Conservation (phyloP, 2,113 vertebrate species). For the Corydoras sp. region DNA sequence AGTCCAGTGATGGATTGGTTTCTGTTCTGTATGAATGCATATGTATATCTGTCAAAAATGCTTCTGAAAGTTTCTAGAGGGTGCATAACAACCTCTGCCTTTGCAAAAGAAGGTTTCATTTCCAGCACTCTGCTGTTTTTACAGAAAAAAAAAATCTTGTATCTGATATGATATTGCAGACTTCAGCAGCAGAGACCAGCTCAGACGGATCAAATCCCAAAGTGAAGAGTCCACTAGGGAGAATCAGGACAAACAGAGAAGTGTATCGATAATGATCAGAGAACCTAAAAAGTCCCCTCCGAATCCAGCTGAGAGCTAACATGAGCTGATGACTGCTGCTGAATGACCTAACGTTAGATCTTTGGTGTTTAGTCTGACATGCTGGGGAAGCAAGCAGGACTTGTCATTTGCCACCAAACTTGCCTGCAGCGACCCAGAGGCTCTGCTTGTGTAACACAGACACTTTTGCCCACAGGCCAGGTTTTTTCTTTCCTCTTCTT, state of each 20-base stretch:
- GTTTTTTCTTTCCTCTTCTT: slow-evolving; percentile 33
- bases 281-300: slow-evolving; percentile 27
- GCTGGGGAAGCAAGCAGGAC: slow-evolving; percentile 53
- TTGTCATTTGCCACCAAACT: slow-evolving; percentile 68
- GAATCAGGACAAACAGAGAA: slow-evolving; percentile 29
- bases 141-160: too few species aligned
- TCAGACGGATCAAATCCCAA: slow-evolving; percentile 25
- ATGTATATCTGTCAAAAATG: too few species aligned
- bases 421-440: slow-evolving; percentile 69
- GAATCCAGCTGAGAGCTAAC: slow-evolving; percentile 14
- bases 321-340: slow-evolving; percentile 53
- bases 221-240: slow-evolving; percentile 34
- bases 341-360: slow-evolving; percentile 55
- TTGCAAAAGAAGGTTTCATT: too few species aligned
- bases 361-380: slow-evolving; percentile 46
- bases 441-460: slow-evolving; percentile 70
- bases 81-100: too few species aligned
- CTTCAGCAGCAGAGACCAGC: background rate
- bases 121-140: too few species aligned
- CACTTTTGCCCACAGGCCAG: slow-evolving; percentile 63
- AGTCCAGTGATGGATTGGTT: too few species aligned
- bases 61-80: too few species aligned
- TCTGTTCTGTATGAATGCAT: too few species aligned
- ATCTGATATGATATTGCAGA: too few species aligned
- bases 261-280: slow-evolving; percentile 34